Base-by-base conservation (phyloP, 2,113 vertebrate species). In the Pterocles gutturalis region DNA sequence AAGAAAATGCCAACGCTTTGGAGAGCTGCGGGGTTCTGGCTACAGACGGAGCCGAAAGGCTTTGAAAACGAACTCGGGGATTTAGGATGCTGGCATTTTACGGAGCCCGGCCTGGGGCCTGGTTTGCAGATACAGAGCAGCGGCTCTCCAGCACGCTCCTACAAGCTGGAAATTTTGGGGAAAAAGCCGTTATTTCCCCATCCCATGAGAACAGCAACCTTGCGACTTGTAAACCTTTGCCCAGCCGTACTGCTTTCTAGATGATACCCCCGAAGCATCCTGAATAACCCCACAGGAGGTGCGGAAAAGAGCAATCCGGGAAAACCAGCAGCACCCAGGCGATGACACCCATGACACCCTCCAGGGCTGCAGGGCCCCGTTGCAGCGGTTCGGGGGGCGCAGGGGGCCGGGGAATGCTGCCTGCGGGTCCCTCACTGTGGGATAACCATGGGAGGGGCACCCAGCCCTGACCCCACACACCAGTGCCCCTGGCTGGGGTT, bases 11-110 rank as follows among this genome's bases (percentile, higher is more conserved):
- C 95, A 95, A 46, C 0, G 62, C 85, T 95, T 70, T 4, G 3
- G 87, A 94, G 87, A 95, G 89, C 96, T 15, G 8, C 96, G 46
- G 95, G 93, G 89, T 85, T 85, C 96, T 95, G 96, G 95, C 96
- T 71, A 19, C 0, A 6, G 77, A 57, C 2, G 1, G 80, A 93
- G 83, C 67, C 2, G 6, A 77, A 78, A 84, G 69, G 77, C 65
- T 93, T 97, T 94, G 86, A 92, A 89, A 96, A 71, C 3, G 11
- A 81, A 89, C 89, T 75, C 2, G 0, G 80, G 70, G 92, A 57
- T 65, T 89, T 60, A 38, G 89, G 94, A 65, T 64, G 83, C 6
- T 89, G 95, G 86, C 73, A 57, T 61, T 90, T 72, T 24, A 16
- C 60, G 4, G 83, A 75, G 58, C 54, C 83, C 65, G 5, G 90